phyloP scores from a whole-genome alignment of 2,888 invertebrate species.

The Liodrosophila aerea region DNA sequence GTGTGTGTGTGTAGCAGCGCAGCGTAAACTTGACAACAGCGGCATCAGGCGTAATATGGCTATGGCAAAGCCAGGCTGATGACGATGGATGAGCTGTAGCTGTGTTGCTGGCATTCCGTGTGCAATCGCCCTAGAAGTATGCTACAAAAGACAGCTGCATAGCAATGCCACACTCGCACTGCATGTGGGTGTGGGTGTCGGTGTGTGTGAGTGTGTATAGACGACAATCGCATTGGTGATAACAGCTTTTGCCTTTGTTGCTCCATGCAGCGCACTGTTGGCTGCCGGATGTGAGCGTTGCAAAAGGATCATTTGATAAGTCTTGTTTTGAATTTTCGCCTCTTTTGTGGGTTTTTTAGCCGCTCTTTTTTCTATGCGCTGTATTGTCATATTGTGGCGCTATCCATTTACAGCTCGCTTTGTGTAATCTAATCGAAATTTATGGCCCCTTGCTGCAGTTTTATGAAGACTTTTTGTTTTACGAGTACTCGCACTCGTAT shows the following conservation, averaged over 20 bases:
- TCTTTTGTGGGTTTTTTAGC: conserved; percentile 20
- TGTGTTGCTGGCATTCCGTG: conserved; percentile 26
- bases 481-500: too few species aligned
- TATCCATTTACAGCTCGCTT: conserved; percentile 61
- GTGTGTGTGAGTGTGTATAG: not conserved
- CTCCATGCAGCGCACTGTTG: not conserved
- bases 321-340: conserved; percentile 42
- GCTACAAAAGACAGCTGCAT: too few species aligned
- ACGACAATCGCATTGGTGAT: conserved; percentile 53
- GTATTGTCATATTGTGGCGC: conserved; percentile 24
- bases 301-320: conserved; percentile 35
- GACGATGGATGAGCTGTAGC: conserved; percentile 25
- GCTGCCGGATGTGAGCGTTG: conserved; percentile 1
- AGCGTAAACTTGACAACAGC: conserved; percentile 49
- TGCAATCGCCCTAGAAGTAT: not conserved
- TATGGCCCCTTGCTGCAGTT: conserved; percentile 64
- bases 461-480: conserved; percentile 38
- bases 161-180: not conserved
- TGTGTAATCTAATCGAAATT: conserved; percentile 79
- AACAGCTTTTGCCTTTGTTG: conserved; percentile 31
- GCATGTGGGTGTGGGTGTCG: not conserved
- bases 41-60: not conserved
- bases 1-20: conserved; percentile 18
- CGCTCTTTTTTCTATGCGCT: conserved; percentile 1
- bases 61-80: conserved; percentile 15